Base-by-base conservation (phyloP, 2,888 invertebrate species). In the Emmelina monodactyla region DNA sequence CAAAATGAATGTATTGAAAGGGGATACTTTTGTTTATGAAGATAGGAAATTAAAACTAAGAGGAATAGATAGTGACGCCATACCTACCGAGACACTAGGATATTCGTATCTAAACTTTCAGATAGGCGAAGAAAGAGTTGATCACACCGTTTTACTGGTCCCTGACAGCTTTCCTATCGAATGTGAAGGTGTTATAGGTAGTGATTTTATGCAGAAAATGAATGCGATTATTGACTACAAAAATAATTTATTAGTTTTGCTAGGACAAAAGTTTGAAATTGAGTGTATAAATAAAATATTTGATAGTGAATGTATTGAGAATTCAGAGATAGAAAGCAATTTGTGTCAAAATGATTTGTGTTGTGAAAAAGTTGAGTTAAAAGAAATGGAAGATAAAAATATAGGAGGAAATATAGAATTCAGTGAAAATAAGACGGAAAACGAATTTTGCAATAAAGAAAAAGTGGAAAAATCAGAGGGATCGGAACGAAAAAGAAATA, bases 161-260 rank as follows among this genome's bases (percentile, higher is more conserved):
- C 38, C 37, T 2, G 39, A 40, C 14, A 33, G 35, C 35, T 46
- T 44, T 42, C 38, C 44, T 40, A 44, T 42, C 15, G 12, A 41
- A 35, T 38, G 30, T 16, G 29, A 39, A 28, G 40, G 43, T 14
- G 35, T 45, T 4, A 38, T 46, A 38, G 44, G 44, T 30, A 37
- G 38, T 13, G 42, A 46, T 37, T 43, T 47, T 28, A 16, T 47
- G 25, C 35, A 38, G 22, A 22, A 28, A 16, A 35, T 34, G 2
- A 31, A 35, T 3, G 35, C 41, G 4, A 36, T 42, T 13, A 42
- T 48, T 10, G 25, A 40, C 28, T 45, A 35, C 33, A 15, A 39
- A 32, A 16, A 33, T n/a, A 36, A 37, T 33, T 31, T 19, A 30
- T 34, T 47, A 3, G 22, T 32, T 34, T 32, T 46, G 31, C 33